Evolutionary conservation across 1,140 invertebrate genomes (phyloP).

Genomic region (Microvelia longipes): DNA sequence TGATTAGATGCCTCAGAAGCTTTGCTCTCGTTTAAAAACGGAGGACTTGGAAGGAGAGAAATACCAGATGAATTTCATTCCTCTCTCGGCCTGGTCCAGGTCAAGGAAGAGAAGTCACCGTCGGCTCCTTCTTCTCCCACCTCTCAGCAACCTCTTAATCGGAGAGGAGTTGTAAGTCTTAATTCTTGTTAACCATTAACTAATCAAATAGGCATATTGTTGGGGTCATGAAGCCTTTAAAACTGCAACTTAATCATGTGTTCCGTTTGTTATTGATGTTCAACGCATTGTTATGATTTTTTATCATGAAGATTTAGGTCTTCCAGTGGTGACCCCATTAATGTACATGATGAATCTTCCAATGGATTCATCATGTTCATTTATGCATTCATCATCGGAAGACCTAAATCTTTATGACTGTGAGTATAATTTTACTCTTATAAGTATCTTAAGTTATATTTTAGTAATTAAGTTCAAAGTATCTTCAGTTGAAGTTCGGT

Average conservation of each 20-base stretch:
- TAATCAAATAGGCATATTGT: background rate
- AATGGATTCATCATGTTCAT: background rate
- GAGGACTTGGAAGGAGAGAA: conserved; percentile 17
- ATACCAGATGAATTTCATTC: conserved; percentile 39
- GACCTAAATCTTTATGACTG: too few relatives aligned
- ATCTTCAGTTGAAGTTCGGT: too few relatives aligned
- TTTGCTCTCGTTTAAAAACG: conserved; percentile 28
- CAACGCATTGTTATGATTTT: background rate
- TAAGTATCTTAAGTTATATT: too few relatives aligned
- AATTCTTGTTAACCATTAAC: background rate
- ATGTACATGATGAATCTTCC: background rate
- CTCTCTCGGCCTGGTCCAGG: conserved; percentile 56
- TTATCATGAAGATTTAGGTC: too few relatives aligned
- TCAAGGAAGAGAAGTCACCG: conserved; percentile 57
- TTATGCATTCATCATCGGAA: too few relatives aligned
- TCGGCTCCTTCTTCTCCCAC: conserved; percentile 50
- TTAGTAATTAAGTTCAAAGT: too few relatives aligned
- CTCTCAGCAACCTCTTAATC: conserved; percentile 60
- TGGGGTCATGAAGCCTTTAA: background rate
- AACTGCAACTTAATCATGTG: background rate
- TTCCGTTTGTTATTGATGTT: background rate
- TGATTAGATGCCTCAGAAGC: conserved; percentile 26
- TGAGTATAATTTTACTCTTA: too few relatives aligned
- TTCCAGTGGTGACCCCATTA: too few relatives aligned
- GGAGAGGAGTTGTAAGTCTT: conserved; percentile 50